Conservation (phyloP, 2,797 vertebrate genomes). For the Ptychobarbus kaznakovi region DNA sequence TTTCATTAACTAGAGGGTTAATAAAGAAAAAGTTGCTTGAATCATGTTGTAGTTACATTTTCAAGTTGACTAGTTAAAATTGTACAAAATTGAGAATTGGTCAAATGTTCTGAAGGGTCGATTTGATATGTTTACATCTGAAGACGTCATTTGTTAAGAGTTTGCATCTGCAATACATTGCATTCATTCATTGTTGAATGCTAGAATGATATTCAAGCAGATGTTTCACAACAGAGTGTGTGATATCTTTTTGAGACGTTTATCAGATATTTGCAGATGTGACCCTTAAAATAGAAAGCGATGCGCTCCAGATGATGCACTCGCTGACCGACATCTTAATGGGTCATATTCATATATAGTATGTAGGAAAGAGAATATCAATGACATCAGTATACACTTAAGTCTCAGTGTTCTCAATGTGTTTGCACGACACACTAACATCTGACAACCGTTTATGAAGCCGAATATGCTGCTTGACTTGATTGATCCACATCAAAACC, state of each 20-base stretch:
- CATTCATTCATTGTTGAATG: background rate
- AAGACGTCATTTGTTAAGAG: background rate
- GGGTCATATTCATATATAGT: background rate
- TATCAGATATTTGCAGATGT: slow-evolving; percentile 23
- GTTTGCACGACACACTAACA: background rate
- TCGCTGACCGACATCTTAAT: background rate
- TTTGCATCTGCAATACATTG: slow-evolving; percentile 1
- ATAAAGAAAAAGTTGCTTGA: too few relatives aligned
- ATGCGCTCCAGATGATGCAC: slow-evolving; percentile 7
- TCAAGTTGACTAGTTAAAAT: too few relatives aligned
- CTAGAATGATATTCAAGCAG: slow-evolving; percentile 1
- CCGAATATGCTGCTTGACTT: background rate
- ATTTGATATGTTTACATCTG: background rate
- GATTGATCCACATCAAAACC: background rate
- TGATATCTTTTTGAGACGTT: slow-evolving; percentile 21
- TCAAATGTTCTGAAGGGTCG: background rate
- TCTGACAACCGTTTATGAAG: background rate
- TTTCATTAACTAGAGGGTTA: too few relatives aligned
- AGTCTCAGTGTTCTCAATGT: background rate
- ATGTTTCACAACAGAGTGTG: slow-evolving; percentile 1
- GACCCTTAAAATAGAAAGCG: background rate
- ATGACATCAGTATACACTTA: too few relatives aligned
- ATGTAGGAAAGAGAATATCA: too few relatives aligned
- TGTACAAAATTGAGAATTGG: too few relatives aligned
- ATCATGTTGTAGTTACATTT: too few relatives aligned